Evolutionary conservation across 2,113 vertebrate species (phyloP).

Genomic region (Stercorarius parasiticus): DNA sequence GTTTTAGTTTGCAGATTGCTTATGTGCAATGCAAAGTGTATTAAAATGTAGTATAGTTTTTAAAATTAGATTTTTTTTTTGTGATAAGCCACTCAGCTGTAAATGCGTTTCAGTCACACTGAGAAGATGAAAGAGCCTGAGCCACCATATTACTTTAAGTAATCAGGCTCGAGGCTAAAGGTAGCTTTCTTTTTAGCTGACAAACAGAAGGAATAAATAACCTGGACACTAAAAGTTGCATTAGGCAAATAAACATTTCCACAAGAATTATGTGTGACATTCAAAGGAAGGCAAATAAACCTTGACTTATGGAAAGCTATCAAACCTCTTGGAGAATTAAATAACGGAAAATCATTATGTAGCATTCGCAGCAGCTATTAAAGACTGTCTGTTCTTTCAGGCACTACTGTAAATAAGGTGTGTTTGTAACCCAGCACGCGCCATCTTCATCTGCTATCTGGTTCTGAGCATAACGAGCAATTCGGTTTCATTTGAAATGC

Average conservation of each 20-base stretch:
- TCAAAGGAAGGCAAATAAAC: slow-evolving; percentile 78
- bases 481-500: background rate
- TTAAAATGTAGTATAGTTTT: slow-evolving; percentile 19
- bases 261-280: slow-evolving; percentile 78
- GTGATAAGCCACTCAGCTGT: slow-evolving; percentile 12
- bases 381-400: background rate
- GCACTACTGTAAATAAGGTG: background rate
- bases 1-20: background rate
- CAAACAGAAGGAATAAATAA: slow-evolving; percentile 80
- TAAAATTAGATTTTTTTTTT: slow-evolving; percentile 23
- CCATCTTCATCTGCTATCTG: fast-evolving
- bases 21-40: background rate
- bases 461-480: background rate
- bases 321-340: slow-evolving; percentile 72
- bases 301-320: slow-evolving; percentile 75
- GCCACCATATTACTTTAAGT: slow-evolving; percentile 55
- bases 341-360: slow-evolving; percentile 70
- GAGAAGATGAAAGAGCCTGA: slow-evolving; percentile 50
- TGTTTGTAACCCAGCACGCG: background rate
- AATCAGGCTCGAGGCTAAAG: slow-evolving; percentile 67
- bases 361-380: slow-evolving; percentile 50
- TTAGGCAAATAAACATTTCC: slow-evolving; percentile 84
- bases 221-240: slow-evolving; percentile 78
- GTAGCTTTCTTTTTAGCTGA: slow-evolving; percentile 70
- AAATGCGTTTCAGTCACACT: slow-evolving; percentile 13